Evolutionary conservation across 2,113 vertebrate species (phyloP), one percentile per base, ranked within the genome.

Genomic region (Prinia subflava): DNA sequence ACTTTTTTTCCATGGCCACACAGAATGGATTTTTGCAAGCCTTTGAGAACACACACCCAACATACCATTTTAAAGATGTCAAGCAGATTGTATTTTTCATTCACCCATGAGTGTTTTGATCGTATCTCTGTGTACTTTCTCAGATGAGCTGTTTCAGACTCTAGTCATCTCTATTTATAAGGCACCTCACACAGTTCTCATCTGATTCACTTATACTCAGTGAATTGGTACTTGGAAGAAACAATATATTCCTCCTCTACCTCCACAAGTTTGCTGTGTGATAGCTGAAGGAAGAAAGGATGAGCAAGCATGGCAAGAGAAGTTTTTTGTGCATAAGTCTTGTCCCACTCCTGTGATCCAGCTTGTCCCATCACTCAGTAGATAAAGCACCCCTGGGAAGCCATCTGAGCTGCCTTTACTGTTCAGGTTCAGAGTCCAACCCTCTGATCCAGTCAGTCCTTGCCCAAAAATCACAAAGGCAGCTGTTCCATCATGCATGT

Each of bases 91-190:
- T 60, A 65, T 70, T 94, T 94, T 90, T 90, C 86, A 75, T 89
- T 92, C 20, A 39, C 9, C 47, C 78, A 60, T 59, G 60, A 88
- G 35, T 67, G 64, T 73, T 94, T 87, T 62, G 62, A 75, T 69
- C 57, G 44, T 53, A 47, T 81, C 64, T 74, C 22, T 71, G 62
- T 70, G 82, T 64, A 70, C 79, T 95, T 86, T 88, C 33, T 82
- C 69, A 84, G 69, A 87, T 78, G 52, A 84, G 10, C 50, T 91
- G 74, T 94, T 96, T 96, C 62, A 80, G 67, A 47, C 31, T 75
- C 14, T 67, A 59, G 20, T 89, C 35, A 27, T 76, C 33, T 84
- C 73, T 94, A 73, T 88, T 89, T 95, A 62, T 83, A 96, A 94
- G 47, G 44, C n/a, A 76, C 16, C 47, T 92, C 24, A 46, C 28